Conservation (phyloP, 2,888 invertebrate species). For the Aspidapion aeneum region DNA sequence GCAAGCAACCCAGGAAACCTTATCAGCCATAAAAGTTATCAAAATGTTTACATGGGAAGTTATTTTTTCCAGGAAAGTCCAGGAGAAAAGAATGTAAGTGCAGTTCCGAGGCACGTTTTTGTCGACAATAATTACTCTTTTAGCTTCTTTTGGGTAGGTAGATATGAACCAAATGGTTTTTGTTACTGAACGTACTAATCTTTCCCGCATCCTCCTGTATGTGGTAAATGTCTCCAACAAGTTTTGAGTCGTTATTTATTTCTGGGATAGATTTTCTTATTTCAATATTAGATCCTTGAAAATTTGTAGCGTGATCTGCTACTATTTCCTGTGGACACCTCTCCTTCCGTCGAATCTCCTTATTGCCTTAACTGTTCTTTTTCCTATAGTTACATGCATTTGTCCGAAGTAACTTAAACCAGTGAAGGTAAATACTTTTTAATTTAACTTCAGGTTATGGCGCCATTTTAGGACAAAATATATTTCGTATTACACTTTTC, state of each 20-base stretch:
- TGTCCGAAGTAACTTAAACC: not conserved
- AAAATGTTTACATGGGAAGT: conserved; percentile 42
- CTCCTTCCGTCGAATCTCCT: not conserved
- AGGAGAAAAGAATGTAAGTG: conserved; percentile 43
- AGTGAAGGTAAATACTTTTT: not conserved
- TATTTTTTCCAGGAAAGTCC: conserved; percentile 49
- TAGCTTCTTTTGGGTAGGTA: not conserved
- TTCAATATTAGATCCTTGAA: not conserved
- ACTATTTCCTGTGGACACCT: not conserved
- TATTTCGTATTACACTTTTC: not conserved
- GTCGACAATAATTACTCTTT: not conserved
- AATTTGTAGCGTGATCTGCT: not conserved
- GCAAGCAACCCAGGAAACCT: conserved; percentile 37
- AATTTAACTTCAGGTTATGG: not conserved
- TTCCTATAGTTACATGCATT: not conserved
- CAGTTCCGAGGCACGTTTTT: not conserved
- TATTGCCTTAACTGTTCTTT: not conserved
- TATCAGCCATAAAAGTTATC: conserved; percentile 37
- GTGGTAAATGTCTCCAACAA: not conserved
- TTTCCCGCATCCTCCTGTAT: too few species aligned
- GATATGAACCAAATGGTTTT: too few species aligned
- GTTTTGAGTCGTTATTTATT: not conserved
- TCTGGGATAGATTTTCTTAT: not conserved
- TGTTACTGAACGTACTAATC: too few species aligned
- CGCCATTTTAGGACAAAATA: not conserved